These are phyloP conservation scores for Macrochelys suwanniensis DNA, from an alignment of 2,797 vertebrate species.

Conservation along the genomic window DNA sequence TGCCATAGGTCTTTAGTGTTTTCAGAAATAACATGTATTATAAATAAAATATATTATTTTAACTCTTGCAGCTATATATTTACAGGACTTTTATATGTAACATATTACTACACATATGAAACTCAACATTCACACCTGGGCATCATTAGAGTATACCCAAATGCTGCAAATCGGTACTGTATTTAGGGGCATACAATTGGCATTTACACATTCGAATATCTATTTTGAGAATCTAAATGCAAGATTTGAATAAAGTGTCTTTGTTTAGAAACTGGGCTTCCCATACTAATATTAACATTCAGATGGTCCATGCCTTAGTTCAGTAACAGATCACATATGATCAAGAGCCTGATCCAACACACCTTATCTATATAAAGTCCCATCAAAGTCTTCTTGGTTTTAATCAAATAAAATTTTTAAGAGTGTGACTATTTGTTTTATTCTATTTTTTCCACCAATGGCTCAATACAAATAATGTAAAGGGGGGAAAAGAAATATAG, in stretches of 20 bases:
- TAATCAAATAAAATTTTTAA: background rate
- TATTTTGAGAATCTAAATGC: background rate
- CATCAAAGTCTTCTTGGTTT: background rate
- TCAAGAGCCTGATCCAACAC: background rate
- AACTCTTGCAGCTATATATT: conserved; percentile 29
- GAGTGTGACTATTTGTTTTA: background rate
- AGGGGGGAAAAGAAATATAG: background rate
- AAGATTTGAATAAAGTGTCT: background rate
- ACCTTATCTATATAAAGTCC: background rate
- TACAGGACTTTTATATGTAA: conserved; percentile 41
- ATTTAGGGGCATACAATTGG: conserved; percentile 39
- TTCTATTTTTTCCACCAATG: background rate
- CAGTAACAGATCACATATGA: conserved; percentile 15
- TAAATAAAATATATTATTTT: conserved; percentile 40
- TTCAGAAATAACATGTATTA: conserved; percentile 44
- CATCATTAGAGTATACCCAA: conserved; percentile 10
- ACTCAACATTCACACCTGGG: conserved; percentile 27
- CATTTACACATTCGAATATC: background rate
- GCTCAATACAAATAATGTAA: background rate
- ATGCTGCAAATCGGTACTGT: conserved; percentile 40
- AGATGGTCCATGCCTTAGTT: background rate
- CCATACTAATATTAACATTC: conserved; percentile 35
- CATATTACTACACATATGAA: conserved; percentile 18
- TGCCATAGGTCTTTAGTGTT: conserved; percentile 39
- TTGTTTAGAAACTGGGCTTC: background rate